Conservation (phyloP, 2,113 vertebrate species). For the Columba livia region DNA sequence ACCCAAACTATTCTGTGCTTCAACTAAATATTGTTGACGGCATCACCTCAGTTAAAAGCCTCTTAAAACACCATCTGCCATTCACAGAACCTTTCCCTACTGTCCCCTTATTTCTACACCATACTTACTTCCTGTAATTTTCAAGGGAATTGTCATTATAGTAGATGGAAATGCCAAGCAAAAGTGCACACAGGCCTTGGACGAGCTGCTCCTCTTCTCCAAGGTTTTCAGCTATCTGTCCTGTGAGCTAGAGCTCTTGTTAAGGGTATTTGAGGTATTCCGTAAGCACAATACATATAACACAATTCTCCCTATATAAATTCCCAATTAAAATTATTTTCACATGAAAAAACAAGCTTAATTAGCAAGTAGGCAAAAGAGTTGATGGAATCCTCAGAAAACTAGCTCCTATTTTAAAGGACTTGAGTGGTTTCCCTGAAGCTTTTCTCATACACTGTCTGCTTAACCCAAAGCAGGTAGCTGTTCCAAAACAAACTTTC, state of each 20-base stretch:
- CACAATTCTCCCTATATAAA: background rate
- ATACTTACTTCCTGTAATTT: constrained; percentile 90
- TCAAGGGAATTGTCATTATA: constrained; percentile 98
- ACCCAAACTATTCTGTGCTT: too few relatives aligned
- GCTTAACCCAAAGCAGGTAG: background rate
- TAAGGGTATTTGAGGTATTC: constrained; percentile 73
- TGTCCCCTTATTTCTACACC: background rate
- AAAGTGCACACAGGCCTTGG: constrained; percentile 92
- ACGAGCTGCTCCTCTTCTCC: constrained; percentile 96
- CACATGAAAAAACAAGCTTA: background rate
- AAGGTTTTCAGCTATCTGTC: constrained; percentile 97
- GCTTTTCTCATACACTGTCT: background rate
- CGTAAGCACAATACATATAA: background rate
- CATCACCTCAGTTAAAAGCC: background rate
- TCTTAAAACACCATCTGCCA: background rate
- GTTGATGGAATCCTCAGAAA: background rate
- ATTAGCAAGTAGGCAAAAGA: background rate
- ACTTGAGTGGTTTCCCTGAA: background rate
- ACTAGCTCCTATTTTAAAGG: background rate
- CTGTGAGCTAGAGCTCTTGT: constrained; percentile 85
- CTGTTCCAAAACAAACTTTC: background rate
- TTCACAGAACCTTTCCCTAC: background rate
- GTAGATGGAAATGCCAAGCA: constrained; percentile 97
- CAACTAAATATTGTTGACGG: fast-evolving
- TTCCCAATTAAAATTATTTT: background rate